Base-by-base conservation (phyloP, 2,888 invertebrate species). In the Fragum whitleyi region DNA sequence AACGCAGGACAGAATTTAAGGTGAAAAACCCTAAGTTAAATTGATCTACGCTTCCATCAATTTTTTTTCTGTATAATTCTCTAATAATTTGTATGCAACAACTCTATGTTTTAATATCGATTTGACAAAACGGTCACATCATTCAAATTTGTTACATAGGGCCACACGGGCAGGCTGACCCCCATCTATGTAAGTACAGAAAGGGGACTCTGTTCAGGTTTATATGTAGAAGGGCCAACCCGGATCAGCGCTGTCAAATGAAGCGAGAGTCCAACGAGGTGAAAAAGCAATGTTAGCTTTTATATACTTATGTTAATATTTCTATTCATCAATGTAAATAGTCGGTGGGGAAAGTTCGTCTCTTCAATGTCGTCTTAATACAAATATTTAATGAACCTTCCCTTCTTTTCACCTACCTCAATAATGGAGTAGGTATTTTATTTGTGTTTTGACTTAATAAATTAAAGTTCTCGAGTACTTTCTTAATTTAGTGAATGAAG, bases 221-320 rank as follows among this genome's bases (percentile, higher is more conserved):
- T n/a, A n/a, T n/a, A n/a, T n/a, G n/a, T n/a, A n/a, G n/a, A n/a
- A n/a, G n/a, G n/a, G 32, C 32, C 9, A 47, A 14, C n/a, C 47
- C 5, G 47, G 47, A 47, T 47, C 47, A n/a, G 14, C 14, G 16
- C 5, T n/a, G 47, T n/a, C 16, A 14, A 47, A 47, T 47, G 47
- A 47, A 47, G 47, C 16, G 47, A 47, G n/a, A 47, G 47, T 47
- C 47, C 5, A 47, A 9, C 47, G 3, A n/a, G 47, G 47, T 47
- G n/a, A 47, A 47, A 39, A 47, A 47, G 47, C 16, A 47, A 47
- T 47, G 47, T 47, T 47, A 47, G 47, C 47, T 47, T 47, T 47
- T 47, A 47, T 47, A 47, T 47, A 47, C 47, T 47, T 47, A 47
- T 47, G 47, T 47, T 47, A 47, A 47, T 47, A 47, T 47, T 47